Evolutionary conservation across 2,797 vertebrate species (phyloP).

Genomic region (Bovichtus variegatus): DNA sequence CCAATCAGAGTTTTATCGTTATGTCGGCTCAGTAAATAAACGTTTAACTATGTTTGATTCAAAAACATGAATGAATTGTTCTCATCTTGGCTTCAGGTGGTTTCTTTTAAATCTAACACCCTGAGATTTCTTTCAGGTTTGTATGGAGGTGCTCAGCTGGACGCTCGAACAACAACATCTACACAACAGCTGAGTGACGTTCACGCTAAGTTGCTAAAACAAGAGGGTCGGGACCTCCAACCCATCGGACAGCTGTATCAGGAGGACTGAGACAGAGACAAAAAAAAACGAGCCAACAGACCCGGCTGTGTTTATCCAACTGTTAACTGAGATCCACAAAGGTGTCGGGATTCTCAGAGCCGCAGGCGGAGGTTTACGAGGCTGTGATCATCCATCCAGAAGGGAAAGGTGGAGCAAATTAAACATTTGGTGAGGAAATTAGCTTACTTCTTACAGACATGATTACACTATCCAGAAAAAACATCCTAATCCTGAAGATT

Average conservation of each 20-base stretch:
- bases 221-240: constrained; percentile 22
- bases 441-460: neutral
- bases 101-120: neutral
- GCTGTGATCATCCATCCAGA: neutral
- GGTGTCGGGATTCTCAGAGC: constrained; percentile 18
- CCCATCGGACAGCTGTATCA: constrained; percentile 51
- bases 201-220: constrained; percentile 34
- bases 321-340: neutral
- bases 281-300: constrained; percentile 14
- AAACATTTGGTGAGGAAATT: neutral
- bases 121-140: neutral
- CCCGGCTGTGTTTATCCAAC: constrained; percentile 47
- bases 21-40: neutral
- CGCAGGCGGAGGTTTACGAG: neutral
- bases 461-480: neutral
- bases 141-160: neutral
- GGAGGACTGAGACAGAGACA: neutral
- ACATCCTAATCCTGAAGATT: no score
- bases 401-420: neutral
- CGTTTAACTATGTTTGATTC: neutral
- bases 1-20: neutral
- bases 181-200: constrained; percentile 24
- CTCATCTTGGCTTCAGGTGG: neutral
- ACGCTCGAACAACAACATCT: neutral
- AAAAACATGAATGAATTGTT: neutral